A percentile compares a stretch with the other conserved stretches of the same genome.
Conservation (phyloP, 2,888 invertebrate genomes). For the Nudaria mundana region DNA sequence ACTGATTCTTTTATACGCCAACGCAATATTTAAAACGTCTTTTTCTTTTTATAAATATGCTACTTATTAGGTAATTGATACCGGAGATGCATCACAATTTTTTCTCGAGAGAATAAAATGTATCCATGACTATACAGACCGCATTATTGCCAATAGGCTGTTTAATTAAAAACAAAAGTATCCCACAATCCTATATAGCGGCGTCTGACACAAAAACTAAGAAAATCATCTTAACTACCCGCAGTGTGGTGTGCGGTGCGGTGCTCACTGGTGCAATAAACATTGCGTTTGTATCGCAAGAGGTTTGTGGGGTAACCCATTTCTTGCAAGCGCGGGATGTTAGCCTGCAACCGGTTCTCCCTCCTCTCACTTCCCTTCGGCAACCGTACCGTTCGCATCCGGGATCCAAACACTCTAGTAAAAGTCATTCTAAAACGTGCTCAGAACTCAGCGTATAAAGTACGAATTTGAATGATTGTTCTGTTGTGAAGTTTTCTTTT, state of each 20-base stretch:
- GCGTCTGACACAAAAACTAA: slow-evolving; percentile 16
- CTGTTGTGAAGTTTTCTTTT: slow-evolving; percentile 40
- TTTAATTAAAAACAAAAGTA: slow-evolving; percentile 10
- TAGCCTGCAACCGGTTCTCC: slow-evolving; percentile 60
- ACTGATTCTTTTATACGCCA: slow-evolving; percentile 1
- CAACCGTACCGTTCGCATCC: slow-evolving; percentile 53
- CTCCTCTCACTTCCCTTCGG: slow-evolving; percentile 32
- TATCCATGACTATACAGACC: background rate
- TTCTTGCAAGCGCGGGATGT: slow-evolving; percentile 61
- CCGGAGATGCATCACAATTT: background rate
- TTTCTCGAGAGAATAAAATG: background rate
- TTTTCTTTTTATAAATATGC: too few relatives aligned
- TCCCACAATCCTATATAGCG: slow-evolving; percentile 16
- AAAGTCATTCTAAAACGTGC: slow-evolving; percentile 26
- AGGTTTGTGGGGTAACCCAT: slow-evolving; percentile 80
- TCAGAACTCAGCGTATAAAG: slow-evolving; percentile 32
- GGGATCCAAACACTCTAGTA: slow-evolving; percentile 52
- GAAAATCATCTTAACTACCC: slow-evolving; percentile 21
- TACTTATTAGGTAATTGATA: background rate
- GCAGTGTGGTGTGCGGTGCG: slow-evolving; percentile 20
- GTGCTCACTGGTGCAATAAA: slow-evolving; percentile 23
- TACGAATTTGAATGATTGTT: slow-evolving; percentile 27
- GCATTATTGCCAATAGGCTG: background rate
- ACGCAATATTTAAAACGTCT: background rate
- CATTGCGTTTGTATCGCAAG: slow-evolving; percentile 66